A percentile compares a stretch with the other conserved stretches of the same genome.
Conservation (phyloP, 2,888 invertebrate species). For the Volucella inanis region DNA sequence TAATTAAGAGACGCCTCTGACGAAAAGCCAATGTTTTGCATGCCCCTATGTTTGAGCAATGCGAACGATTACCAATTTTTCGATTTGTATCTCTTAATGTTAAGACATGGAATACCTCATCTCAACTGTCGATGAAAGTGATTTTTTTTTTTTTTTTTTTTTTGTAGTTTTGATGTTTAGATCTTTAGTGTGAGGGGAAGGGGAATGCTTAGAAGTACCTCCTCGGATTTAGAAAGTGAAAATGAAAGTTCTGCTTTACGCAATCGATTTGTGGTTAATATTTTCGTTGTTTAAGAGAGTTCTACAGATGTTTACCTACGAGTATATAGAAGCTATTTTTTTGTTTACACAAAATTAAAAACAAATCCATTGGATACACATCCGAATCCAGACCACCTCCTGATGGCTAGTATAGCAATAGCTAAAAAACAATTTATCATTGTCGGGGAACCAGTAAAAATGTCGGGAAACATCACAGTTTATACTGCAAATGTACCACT, state of each 20-base stretch:
- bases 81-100: constrained; percentile 11
- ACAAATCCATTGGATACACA: too few relatives aligned
- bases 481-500: constrained; percentile 6
- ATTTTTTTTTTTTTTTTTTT: constrained; percentile 35
- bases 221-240: constrained; percentile 65
- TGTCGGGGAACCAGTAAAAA: neutral
- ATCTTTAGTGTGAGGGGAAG: constrained; percentile 11
- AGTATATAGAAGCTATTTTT: neutral
- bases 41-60: constrained; percentile 9
- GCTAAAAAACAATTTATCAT: constrained; percentile 28
- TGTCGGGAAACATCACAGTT: constrained; percentile 8
- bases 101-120: constrained; percentile 49
- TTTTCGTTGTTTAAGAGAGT: constrained; percentile 3
- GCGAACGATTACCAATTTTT: constrained; percentile 9
- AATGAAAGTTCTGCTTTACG: constrained; percentile 67
- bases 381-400: neutral
- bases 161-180: too few relatives aligned
- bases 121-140: constrained; percentile 62
- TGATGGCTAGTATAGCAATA: too few relatives aligned
- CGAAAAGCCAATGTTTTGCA: constrained; percentile 1
- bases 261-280: constrained; percentile 19
- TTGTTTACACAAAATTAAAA: constrained; percentile 2
- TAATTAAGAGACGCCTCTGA: constrained; percentile 20
- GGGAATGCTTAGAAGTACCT: constrained; percentile 52
- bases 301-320: constrained; percentile 22